Percentiles rank a stretch among this genome's conserved stretches.
Conservation (phyloP, 2,888 invertebrate species). For the Tetranychus truncatus region DNA sequence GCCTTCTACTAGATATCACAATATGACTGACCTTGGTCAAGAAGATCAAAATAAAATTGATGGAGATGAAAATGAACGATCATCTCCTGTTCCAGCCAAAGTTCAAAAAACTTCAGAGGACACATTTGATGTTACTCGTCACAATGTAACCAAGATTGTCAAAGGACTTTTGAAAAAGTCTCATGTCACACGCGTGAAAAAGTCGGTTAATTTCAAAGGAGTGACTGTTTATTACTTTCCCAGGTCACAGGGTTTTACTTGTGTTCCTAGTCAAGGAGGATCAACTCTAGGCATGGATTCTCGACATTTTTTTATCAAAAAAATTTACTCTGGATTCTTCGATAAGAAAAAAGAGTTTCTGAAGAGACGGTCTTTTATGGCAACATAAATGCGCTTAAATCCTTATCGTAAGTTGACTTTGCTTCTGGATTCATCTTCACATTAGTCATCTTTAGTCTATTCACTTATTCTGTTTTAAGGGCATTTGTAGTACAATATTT, state of each 20-base stretch:
- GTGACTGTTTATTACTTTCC: constrained; percentile 91
- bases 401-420: no score
- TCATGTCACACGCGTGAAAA: background rate
- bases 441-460: no score
- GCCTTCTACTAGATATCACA: no score
- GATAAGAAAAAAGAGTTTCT: constrained; percentile 34
- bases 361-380: constrained; percentile 48
- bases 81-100: background rate
- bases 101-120: constrained; percentile 31
- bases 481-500: no score
- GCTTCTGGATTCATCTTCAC: no score
- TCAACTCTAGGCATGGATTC: constrained; percentile 62
- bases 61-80: background rate
- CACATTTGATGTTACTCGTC: background rate
- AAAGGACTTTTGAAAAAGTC: constrained; percentile 6
- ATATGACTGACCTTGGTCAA: background rate
- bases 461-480: no score
- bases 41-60: background rate
- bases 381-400: constrained; percentile 24
- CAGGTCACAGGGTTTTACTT: constrained; percentile 44
- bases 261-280: constrained; percentile 40
- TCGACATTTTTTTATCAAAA: constrained; percentile 47
- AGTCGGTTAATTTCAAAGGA: constrained; percentile 60
- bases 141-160: background rate
- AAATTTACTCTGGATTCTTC: constrained; percentile 65